Evolutionary conservation across 2,113 vertebrate species (phyloP), one percentile per base, ranked within the genome.

Genomic region (Amazona guildingii): DNA sequence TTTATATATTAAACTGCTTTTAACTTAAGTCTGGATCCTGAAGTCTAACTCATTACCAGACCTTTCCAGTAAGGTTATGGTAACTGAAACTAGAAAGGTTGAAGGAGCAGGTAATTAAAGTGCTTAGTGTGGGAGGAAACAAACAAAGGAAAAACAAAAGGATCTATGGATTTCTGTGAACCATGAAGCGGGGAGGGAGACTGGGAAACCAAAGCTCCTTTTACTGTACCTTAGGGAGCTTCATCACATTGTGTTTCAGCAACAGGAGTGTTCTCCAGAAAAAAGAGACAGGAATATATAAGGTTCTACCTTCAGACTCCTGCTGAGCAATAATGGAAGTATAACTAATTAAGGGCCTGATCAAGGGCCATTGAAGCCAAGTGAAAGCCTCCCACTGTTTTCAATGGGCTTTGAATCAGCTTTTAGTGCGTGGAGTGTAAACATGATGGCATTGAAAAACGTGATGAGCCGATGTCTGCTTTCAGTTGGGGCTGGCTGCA

Each of bases 311-410:
- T 91, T 92, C 67, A 69, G 74, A 51, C 37, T 61, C 95, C 93
- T 83, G 74, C 91, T 82, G 93, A 80, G 94, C 74, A 82, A n/a
- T 95, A 95, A 94, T 95, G 94, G 81, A 92, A 91, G 48, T 68
- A 23, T 46, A 89, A 85, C 84, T 95, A 94, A 59, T 35, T 35
- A 35, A 59, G 57, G 57, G 33, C 21, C 33, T 91, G 93, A 97
- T 96, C 80, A 84, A 94, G 86, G 81, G 25, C 63, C 7, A 51
- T 28, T 86, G 92, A 91, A 96, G 83, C 48, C 77, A 73, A 87
- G 77, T 68, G 69, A 95, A 96, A 91, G 70, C 83, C 49, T 94
- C 94, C 89, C 31, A 68, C 84, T 83, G 84, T 24, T 76, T 92
- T 84, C 89, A 95, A 20, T 16, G 62, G 93, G 86, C 44, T 43